Percentiles rank a stretch among this genome's conserved stretches.
Evolutionary conservation across 2,113 vertebrate genomes (phyloP).

Genomic region (Myotis davidii): DNA sequence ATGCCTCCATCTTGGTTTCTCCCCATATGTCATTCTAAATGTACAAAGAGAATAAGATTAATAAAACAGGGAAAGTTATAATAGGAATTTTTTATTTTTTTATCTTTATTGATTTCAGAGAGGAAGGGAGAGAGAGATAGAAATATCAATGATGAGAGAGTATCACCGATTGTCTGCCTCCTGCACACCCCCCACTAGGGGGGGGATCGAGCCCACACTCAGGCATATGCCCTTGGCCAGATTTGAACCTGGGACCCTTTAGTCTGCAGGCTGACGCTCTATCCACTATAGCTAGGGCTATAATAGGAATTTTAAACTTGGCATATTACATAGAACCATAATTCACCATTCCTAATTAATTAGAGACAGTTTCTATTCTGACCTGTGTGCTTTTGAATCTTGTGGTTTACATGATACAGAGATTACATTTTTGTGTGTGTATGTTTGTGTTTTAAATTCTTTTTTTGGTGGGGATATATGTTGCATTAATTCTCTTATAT

Average conservation of each 20-base stretch:
- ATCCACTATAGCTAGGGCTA: neutral
- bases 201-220: too few species aligned
- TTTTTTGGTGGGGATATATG: neutral
- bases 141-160: too few species aligned
- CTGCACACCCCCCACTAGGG: too few species aligned
- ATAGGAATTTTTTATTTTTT: neutral
- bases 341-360: constrained; percentile 35
- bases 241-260: too few species aligned
- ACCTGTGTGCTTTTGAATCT: neutral
- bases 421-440: neutral
- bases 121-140: too few species aligned
- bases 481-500: neutral
- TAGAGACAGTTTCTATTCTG: neutral
- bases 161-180: too few species aligned
- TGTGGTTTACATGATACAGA: neutral
- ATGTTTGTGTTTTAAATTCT: neutral
- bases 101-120: too few species aligned
- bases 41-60: constrained; percentile 31
- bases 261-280: too few species aligned
- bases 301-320: constrained; percentile 21
- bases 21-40: neutral
- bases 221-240: too few species aligned
- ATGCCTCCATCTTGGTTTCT: too few species aligned
- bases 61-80: constrained; percentile 30
- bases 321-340: neutral